These are phyloP conservation scores for Drosophila mojavensis DNA, from an alignment of 1,140 invertebrate species.

Conservation along the genomic window DNA sequence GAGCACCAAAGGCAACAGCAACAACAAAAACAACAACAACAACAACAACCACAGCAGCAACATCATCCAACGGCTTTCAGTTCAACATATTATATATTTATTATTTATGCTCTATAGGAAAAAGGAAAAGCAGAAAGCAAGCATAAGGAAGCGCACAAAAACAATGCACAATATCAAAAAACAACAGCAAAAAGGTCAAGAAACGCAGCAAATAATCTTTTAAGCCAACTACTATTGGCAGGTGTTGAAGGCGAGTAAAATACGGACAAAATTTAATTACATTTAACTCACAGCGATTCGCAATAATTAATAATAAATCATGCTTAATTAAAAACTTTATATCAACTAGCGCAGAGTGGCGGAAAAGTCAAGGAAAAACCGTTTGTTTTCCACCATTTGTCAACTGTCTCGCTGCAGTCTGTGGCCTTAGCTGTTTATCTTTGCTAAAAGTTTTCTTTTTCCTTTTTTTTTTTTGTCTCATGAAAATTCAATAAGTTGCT, in stretches of 20 bases:
- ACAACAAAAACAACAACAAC: slow-evolving; percentile 13
- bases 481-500: slow-evolving; percentile 76
- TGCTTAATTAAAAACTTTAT: background rate
- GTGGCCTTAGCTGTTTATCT: background rate
- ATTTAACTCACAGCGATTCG: slow-evolving; percentile 4
- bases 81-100: slow-evolving; percentile 32
- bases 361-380: slow-evolving; percentile 1
- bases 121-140: background rate
- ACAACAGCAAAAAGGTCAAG: slow-evolving; percentile 1
- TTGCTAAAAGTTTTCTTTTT: slow-evolving; percentile 15
- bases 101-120: slow-evolving; percentile 14
- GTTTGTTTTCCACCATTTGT: background rate
- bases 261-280: background rate
- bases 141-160: background rate
- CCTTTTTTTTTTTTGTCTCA: slow-evolving; percentile 37
- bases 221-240: background rate
- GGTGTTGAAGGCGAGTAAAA: background rate
- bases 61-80: background rate
- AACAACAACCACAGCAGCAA: slow-evolving; percentile 10
- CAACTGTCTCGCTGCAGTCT: slow-evolving; percentile 14
- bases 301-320: background rate
- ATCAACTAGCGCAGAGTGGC: background rate
- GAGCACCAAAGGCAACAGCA: background rate
- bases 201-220: background rate
- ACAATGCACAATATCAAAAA: background rate